Conservation (phyloP, 2,113 vertebrate genomes). For the Daphoenositta chrysoptera region DNA sequence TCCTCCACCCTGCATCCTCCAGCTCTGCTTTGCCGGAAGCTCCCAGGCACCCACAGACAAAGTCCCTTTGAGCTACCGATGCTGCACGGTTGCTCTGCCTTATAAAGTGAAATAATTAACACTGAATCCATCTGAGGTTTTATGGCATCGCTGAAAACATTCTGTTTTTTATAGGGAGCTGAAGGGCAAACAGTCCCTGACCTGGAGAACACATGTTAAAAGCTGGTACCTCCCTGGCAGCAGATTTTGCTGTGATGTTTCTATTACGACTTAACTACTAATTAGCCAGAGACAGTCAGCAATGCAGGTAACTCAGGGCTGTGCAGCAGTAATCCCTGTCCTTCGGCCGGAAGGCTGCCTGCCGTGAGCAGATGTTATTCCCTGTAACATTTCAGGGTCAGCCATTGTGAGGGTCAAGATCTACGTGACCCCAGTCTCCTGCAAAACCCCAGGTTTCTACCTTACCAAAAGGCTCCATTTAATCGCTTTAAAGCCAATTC, state of each 20-base stretch:
- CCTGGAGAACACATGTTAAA: not conserved
- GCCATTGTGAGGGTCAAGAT: not conserved
- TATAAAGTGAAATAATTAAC: not conserved
- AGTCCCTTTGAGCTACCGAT: not conserved
- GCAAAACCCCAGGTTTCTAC: not conserved
- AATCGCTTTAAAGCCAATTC: not conserved
- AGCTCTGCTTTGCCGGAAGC: not conserved
- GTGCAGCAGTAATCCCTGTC: not conserved
- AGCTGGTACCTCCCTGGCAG: not conserved
- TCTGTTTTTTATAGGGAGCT: slow-evolving; percentile 9
- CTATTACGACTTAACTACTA: not conserved
- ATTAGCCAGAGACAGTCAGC: not conserved
- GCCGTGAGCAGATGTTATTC: not conserved
- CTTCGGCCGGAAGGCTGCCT: not conserved
- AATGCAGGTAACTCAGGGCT: not conserved
- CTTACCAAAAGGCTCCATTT: not conserved
- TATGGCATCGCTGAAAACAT: not conserved
- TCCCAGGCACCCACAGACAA: not conserved
- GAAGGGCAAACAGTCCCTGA: slow-evolving; percentile 48
- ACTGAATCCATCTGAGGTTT: not conserved
- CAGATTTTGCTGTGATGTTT: slow-evolving; percentile 15
- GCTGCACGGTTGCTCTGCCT: not conserved
- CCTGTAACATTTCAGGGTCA: not conserved
- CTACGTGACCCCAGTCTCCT: not conserved
- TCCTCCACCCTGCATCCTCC: not conserved